These are phyloP conservation scores for Phymastichus coffea DNA, from an alignment of 1,140 invertebrate genomes.

Conservation along the genomic window DNA sequence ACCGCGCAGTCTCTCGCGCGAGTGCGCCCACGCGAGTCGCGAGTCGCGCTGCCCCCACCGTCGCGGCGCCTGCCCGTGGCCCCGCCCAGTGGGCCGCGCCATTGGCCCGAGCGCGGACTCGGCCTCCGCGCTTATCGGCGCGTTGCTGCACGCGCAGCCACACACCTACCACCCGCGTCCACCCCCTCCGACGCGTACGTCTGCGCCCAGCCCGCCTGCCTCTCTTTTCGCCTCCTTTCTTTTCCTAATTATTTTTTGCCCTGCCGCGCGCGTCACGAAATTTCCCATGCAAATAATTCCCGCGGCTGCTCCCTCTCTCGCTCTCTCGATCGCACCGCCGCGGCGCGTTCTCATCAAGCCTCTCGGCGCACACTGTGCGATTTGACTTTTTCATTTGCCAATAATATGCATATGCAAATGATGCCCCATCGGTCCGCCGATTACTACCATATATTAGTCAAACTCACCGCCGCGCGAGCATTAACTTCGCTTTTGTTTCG, in stretches of 20 bases:
- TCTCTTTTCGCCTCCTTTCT: not conserved
- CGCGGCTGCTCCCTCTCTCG: not conserved
- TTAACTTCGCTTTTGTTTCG: no score
- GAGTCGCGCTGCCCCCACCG: constrained; percentile 42
- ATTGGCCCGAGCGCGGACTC: constrained; percentile 25
- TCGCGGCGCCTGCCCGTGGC: constrained; percentile 44
- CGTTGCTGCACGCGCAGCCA: not conserved
- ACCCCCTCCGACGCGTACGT: no score
- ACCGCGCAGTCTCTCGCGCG: constrained; percentile 29
- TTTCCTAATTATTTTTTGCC: constrained; percentile 20
- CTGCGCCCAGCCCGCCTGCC: not conserved
- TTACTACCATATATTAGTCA: constrained; percentile 10
- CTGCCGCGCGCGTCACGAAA: not conserved
- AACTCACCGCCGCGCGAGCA: no score
- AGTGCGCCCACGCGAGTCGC: constrained; percentile 41
- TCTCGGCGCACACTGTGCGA: constrained; percentile 1
- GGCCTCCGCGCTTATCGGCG: constrained; percentile 5
- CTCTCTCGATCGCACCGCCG: not conserved
- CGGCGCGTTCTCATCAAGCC: not conserved
- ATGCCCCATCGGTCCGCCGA: not conserved
- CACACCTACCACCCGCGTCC: constrained; percentile 4
- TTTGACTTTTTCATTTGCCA: constrained; percentile 21
- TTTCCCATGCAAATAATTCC: constrained; percentile 18
- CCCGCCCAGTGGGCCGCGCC: constrained; percentile 30
- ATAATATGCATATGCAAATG: constrained; percentile 22